These are phyloP conservation scores for Tympanuchus pallidicinctus DNA, from an alignment of 2,113 vertebrate species.

Conservation along the genomic window DNA sequence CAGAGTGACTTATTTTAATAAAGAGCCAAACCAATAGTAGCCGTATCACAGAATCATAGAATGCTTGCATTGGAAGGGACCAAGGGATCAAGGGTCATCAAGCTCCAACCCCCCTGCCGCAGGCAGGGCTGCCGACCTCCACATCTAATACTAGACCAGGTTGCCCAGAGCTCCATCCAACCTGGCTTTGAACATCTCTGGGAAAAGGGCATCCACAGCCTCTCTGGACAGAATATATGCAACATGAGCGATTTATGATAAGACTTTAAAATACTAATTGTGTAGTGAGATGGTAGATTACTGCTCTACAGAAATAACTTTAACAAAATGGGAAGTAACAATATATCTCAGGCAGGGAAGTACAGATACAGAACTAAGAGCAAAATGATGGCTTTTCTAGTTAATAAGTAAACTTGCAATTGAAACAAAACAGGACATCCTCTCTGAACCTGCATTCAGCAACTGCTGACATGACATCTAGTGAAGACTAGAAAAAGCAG, in stretches of 20 bases:
- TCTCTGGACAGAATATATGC: not conserved
- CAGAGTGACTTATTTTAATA: not conserved
- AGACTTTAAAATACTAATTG: not conserved
- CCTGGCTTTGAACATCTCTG: no score
- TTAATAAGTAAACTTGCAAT: not conserved
- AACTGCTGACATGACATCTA: not conserved
- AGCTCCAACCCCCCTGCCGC: no score
- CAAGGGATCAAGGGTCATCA: no score
- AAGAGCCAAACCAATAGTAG: not conserved
- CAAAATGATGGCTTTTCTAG: not conserved
- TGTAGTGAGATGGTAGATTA: not conserved
- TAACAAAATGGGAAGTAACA: not conserved
- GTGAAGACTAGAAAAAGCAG: not conserved
- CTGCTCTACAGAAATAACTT: not conserved
- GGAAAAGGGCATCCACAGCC: no score
- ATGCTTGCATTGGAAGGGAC: no score
- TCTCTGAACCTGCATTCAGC: not conserved
- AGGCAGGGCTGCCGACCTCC: no score
- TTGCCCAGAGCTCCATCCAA: no score
- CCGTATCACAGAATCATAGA: no score
- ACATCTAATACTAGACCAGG: no score
- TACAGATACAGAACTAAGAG: not conserved
- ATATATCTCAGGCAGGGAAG: not conserved
- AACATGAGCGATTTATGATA: not conserved
- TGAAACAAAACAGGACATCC: not conserved